Evolutionary conservation across 2,113 vertebrate species (phyloP), one percentile per base, ranked within the genome.

Genomic region (Ptilorrhoa leucosticta): DNA sequence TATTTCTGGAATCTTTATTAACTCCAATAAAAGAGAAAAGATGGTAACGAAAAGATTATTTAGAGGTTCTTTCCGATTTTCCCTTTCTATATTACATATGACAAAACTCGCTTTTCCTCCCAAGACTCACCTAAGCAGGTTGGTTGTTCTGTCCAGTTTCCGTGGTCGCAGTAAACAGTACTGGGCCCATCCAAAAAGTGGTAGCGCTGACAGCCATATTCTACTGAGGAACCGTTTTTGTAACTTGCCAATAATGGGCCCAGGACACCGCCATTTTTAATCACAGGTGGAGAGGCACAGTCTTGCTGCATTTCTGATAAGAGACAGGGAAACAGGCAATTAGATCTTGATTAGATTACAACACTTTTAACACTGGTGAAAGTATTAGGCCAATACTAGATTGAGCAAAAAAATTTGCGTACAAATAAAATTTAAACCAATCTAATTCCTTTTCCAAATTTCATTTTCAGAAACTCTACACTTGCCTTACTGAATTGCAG

Each of bases 71-170:
- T 78, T 50, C 51, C 33, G 30, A 7, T 39, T 77, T 75, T 27
- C 18, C 18, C 18, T 63, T 82, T 64, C 54, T 60, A 2, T 23
- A 17, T 24, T 11, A 44, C 1, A 0, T 39, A 37, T 10, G 40
- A 44, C 15, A 90, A 26, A 53, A 11, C 11, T 35, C 21, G 17
- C 7, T 24, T 77, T 47, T 40, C 65, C 24, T n/a, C 71, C 24
- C 56, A 45, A 61, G 18, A 82, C 97, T 97, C 95, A 98, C 98
- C 96, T 87, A 98, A 94, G 85, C 98, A 98, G 50, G 88, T 40
- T 19, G 98, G 98, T 47, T 58, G 90, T 9, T 96, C 15, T 39
- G 98, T 98, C 98, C 98, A 98, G 44, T 53, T 87, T 71, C 98
- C 98, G 3, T 95, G 90, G 15, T 94, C 12, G 45, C 98, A 98